Evolutionary conservation across 2,113 vertebrate genomes (phyloP), one percentile per base, ranked within the genome.

Genomic region (Diadophis punctatus): DNA sequence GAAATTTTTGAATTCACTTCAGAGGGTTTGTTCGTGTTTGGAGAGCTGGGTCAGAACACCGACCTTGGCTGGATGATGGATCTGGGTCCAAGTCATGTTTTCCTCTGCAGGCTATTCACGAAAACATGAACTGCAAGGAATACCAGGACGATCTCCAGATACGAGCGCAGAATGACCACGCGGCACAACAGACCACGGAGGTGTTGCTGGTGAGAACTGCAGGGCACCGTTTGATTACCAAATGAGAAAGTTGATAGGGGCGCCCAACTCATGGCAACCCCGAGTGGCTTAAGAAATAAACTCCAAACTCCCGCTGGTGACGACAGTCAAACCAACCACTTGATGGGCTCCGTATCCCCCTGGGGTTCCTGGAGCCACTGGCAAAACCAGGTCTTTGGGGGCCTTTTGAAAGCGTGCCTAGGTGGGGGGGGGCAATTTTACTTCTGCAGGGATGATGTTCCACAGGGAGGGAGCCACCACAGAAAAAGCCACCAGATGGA

Each of bases 101-200:
- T 1, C 7, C 0, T 0, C 60, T 18, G 6, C 39, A 99, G 98
- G 98, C 98, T 60, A 98, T 99, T 93, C 98, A 99, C 0, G 95
- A 97, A 25, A 95, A 51, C 91, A 98, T 98, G 98, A 98, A 98
- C 92, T 99, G 98, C 94, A 98, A 98, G 94, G 97, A 98, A 91
- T 99, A 99, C 93, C 98, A 99, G 93, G 98, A 99, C 0, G 98
- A 98, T 93, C 97, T 99, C 91, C 98, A 97, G 1, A 43, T 97
- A 84, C 95, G 98, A 87, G 98, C 98, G 0, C 96, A 97, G 94
- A 98, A 98, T 0, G 98, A 99, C 43, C 22, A 96, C 34, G 98
- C 98, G 0, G 98, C 98, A 43, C 97, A 97, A 94, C 97, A 98
- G 93, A 99, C 98, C 0, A 98, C 98, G 0, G 96, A 98, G 91